Evolutionary conservation across 2,113 vertebrate species (phyloP), one percentile per base, ranked within the genome.

Genomic region (Dascyllus trimaculatus): DNA sequence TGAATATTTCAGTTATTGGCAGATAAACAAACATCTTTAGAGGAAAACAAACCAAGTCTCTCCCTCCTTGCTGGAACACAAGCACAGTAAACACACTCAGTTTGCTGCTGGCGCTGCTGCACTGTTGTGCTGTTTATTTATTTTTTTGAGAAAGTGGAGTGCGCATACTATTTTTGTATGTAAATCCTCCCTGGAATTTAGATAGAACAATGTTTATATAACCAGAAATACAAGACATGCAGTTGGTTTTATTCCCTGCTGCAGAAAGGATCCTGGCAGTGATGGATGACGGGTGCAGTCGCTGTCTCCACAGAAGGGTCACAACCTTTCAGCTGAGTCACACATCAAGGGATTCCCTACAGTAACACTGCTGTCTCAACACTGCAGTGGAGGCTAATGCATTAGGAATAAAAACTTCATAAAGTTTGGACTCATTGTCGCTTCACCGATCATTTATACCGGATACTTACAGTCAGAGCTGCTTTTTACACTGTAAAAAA

Each of bases 51-150:
- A n/a, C 51, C 56, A 18, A 35, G 8, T 45, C n/a, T 22, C 26
- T 35, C 18, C 0, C 53, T 24, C 21, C 13, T 35, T 51, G 72
- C 59, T 58, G 49, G 13, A 66, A 57, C 29, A 74, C 46, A 57
- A 65, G 45, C 40, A 69, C 52, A 19, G 69, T 43, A 60, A 79
- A 66, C 29, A 75, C 25, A 46, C 13, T 58, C 24, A 43, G 11
- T 73, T 81, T 75, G 63, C 74, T 76, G 61, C 40, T 51, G 73
- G 74, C 72, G 10, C 22, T 68, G 65, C 14, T 19, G 15, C 19
- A n/a, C 5, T 15, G 59, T 76, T 19, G 56, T 52, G 52, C 46
- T 29, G 29, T 29, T 26, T 26, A 3, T 26, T 26, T 26, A 3
- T 67, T 7, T 51, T 76, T 35, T n/a, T 49, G 43, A 56, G 48